Evolutionary conservation across 2,888 invertebrate genomes (phyloP), one percentile per base, ranked within the genome.

Genomic region (Stictocephala bisonia): DNA sequence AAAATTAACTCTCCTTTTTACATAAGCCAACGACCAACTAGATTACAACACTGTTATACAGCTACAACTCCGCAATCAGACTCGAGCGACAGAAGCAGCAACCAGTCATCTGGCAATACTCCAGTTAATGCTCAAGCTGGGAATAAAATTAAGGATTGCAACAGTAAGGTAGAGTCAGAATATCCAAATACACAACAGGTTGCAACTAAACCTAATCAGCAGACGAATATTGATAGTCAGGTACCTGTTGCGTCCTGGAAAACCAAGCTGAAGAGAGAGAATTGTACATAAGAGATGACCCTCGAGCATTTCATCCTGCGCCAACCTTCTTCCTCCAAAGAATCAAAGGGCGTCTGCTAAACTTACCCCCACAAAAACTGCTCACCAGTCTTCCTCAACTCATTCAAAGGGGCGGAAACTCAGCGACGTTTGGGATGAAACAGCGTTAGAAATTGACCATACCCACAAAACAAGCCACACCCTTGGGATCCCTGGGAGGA

Each of bases 241-340:
- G 64, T 64, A 18, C 64, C 64, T 1, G 64, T 64, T 3, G 64
- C 44, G 13, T 64, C 64, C 27, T 64, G 64, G 64, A 41, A 64
- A 64, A 40, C 22, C 44, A 64, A 26, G 40, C 41, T 1, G 64
- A 64, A 24, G 64, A 64, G 3, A 64, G 64, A 44, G 40, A 64
- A 15, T 26, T 64, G 1, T 40, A 64, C 41, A 64, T 64, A 3
- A 6, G 64, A 64, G 64, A 64, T 26, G 64, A 44, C 4, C 24
- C 44, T 20, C 22, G 64, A 64, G 64, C 64, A 44, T 64, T 64
- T 13, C 64, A 64, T n/a, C 64, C 64, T 7, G 44, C 44, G 27
- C 15, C 27, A 41, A n/a, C n/a, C 64, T 44, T 26, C 64, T 44
- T 18, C 41, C 40, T 24, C 26, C 64, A 15, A 13, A 40, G 9